phyloP scores from a whole-genome alignment of 2,113 vertebrate species.

The Cryptoleucopteryx plumbea region DNA sequence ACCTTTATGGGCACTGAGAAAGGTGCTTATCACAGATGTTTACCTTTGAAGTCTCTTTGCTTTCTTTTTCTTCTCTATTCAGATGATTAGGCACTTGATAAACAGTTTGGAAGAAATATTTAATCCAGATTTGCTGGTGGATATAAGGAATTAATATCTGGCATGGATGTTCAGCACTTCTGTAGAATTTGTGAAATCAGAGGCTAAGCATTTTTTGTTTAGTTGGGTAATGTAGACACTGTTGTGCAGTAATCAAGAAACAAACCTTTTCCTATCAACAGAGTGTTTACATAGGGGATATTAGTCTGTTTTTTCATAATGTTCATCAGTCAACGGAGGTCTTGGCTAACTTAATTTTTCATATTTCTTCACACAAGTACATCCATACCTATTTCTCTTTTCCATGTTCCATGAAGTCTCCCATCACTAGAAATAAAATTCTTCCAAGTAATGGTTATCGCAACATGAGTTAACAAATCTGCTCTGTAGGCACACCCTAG shows the following conservation, averaged over 20 bases:
- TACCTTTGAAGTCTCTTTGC: background rate
- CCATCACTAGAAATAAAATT: conserved; percentile 24
- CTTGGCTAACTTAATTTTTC: background rate
- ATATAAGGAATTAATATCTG: background rate
- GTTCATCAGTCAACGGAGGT: background rate
- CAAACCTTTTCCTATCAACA: background rate
- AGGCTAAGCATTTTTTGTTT: background rate
- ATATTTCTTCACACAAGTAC: background rate
- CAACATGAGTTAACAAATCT: conserved; percentile 63
- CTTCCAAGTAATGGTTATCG: conserved; percentile 30
- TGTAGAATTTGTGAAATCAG: background rate
- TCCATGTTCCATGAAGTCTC: background rate
- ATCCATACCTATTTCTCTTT: background rate
- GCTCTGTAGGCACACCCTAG: conserved; percentile 23
- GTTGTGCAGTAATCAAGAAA: background rate
- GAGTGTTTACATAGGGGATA: background rate
- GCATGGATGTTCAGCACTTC: background rate
- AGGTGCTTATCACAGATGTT: background rate
- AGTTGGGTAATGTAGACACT: background rate
- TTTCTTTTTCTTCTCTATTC: background rate
- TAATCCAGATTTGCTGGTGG: background rate
- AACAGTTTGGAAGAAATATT: background rate
- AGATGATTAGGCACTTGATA: background rate
- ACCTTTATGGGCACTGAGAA: background rate
- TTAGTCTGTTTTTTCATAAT: background rate